These are phyloP conservation scores for Danionella cerebrum DNA, from an alignment of 2,113 vertebrate species.

Conservation along the genomic window DNA sequence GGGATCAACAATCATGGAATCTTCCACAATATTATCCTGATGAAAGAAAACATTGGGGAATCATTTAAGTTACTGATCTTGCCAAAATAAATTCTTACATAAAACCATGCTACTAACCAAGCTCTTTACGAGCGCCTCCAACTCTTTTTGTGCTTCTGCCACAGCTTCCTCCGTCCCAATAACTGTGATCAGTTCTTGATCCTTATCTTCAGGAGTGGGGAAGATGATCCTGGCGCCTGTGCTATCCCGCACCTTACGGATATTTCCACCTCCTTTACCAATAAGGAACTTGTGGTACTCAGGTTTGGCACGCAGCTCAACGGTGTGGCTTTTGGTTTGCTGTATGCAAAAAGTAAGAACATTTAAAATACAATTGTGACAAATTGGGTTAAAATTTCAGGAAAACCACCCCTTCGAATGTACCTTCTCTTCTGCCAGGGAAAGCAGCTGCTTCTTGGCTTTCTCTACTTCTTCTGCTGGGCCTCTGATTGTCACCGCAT, in stretches of 20 bases:
- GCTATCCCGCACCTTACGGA: slow-evolving; percentile 92
- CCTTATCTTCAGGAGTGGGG: slow-evolving; percentile 85
- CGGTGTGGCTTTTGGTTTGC: slow-evolving; percentile 95
- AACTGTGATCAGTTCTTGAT: slow-evolving; percentile 95
- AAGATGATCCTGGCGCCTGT: slow-evolving; percentile 94
- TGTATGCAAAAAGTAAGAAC: slow-evolving; percentile 40
- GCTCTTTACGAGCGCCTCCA: slow-evolving; percentile 88
- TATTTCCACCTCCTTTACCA: slow-evolving; percentile 91
- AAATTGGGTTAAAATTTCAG: neutral
- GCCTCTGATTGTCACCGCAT: slow-evolving; percentile 93
- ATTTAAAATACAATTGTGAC: neutral
- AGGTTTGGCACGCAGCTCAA: slow-evolving; percentile 89
- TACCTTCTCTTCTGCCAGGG: slow-evolving; percentile 96
- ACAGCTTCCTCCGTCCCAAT: slow-evolving; percentile 92
- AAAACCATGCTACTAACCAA: slow-evolving; percentile 68
- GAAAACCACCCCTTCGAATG: slow-evolving; percentile 20
- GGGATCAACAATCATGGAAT: slow-evolving; percentile 84
- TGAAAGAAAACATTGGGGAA: neutral
- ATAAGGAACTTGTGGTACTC: slow-evolving; percentile 99
- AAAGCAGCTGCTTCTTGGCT: slow-evolving; percentile 90
- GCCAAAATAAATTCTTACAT: neutral
- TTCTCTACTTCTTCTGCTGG: slow-evolving; percentile 91
- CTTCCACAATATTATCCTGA: slow-evolving; percentile 91
- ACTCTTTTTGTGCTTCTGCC: slow-evolving; percentile 83
- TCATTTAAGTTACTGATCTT: neutral